Base-by-base conservation (phyloP, 2,797 vertebrate genomes). In the Melanotaenia nigrans region DNA sequence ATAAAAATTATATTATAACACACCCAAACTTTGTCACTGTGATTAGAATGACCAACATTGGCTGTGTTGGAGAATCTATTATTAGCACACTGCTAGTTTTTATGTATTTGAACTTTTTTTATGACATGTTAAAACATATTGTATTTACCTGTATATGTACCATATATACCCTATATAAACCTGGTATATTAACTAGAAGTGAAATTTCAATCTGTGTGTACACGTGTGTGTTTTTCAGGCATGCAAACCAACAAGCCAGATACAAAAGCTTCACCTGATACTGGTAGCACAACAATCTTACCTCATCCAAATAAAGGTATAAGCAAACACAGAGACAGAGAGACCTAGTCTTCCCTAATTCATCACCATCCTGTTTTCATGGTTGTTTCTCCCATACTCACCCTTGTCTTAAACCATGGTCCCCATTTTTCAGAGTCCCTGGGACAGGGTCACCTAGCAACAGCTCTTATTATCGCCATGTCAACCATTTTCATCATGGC, bases 401-500 rank as follows among this genome's bases (percentile, higher is more conserved):
- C 20, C 20, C 12, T 32, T 55, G 25, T 24, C 25, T 71, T 36
- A 24, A n/a, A 58, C 59, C 14, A 32, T 3, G 54, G 32, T 38
- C 47, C 74, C 22, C 53, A 35, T 76, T 54, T 83, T 81, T 88
- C 92, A 96, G 97, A 97, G 86, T 86, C 95, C 63, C 93, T 95
- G 2, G 94, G 96, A 71, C 97, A 99, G 90, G 95, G 97, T 71
- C 98, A 99, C 88, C 92, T 99, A 70, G 98, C 97, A 75, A 98
- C 97, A 0, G 98, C 98, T 82, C 96, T 99, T 61, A 97, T 99
- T 77, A 99, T 99, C 3, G 98, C 98, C 76, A 99, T 99, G 97
- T 99, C 98, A 56, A 99, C 97, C 77, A 98, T 99, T 90, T 99
- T 99, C 87, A 98, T 99, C 92, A 98, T 99, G 98, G 97, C 98